A percentile compares a stretch with the other conserved stretches of the same genome.
Evolutionary conservation across 2,797 vertebrate species (phyloP).

Genomic region (Myotis vivesi): DNA sequence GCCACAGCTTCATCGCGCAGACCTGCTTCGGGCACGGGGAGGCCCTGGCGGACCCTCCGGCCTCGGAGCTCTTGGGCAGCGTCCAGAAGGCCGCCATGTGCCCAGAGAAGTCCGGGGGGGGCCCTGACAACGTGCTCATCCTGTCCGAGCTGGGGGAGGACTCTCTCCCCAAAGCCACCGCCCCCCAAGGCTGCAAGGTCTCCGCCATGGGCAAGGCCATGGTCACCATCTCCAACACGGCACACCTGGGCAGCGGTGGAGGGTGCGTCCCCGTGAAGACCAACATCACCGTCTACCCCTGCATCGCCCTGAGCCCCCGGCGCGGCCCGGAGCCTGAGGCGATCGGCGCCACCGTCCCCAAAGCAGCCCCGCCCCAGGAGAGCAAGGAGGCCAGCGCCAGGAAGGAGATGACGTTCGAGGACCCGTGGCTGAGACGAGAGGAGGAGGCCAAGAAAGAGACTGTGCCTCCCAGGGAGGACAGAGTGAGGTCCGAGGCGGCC

Average conservation of each 20-base stretch:
- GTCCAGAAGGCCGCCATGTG: constrained; percentile 78
- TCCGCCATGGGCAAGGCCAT: constrained; percentile 90
- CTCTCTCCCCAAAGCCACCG: constrained; percentile 75
- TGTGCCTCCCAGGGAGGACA: constrained; percentile 34
- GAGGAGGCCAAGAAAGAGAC: constrained; percentile 84
- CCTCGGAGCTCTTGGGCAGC: constrained; percentile 73
- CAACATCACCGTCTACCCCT: constrained; percentile 89
- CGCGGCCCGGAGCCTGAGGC: constrained; percentile 84
- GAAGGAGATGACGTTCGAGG: constrained; percentile 90
- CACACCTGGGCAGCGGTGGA: constrained; percentile 84
- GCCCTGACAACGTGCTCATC: constrained; percentile 84
- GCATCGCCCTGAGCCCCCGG: constrained; percentile 89
- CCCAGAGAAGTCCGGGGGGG: constrained; percentile 79
- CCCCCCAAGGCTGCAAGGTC: constrained; percentile 84
- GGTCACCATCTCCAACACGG: constrained; percentile 87
- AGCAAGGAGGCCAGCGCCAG: constrained; percentile 80
- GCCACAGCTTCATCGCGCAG: constrained; percentile 89
- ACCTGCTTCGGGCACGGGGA: constrained; percentile 88
- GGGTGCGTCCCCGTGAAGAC: constrained; percentile 91
- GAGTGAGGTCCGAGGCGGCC: not conserved
- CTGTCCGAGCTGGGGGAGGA: constrained; percentile 80
- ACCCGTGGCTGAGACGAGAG: constrained; percentile 95
- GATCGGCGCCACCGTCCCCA: constrained; percentile 66
- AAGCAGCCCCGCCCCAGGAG: constrained; percentile 67
- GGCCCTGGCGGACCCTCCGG: constrained; percentile 89